phyloP scores from a whole-genome alignment of 2,797 vertebrate genomes.

The Lithobates pipiens region DNA sequence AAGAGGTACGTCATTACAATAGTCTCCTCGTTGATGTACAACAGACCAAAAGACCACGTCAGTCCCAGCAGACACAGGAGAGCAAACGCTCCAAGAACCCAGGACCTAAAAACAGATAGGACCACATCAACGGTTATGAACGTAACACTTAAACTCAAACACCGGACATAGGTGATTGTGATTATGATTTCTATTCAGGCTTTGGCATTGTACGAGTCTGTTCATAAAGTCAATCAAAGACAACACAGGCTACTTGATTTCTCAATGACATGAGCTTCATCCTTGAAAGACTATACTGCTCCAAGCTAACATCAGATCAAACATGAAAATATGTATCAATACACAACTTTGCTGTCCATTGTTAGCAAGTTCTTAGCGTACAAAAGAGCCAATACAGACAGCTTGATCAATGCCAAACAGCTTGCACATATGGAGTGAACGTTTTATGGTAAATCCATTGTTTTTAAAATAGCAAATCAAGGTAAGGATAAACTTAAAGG shows the following conservation, averaged over 20 bases:
- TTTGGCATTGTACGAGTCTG: neutral
- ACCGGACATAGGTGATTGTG: neutral
- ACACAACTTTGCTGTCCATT: neutral
- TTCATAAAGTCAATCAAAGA: neutral
- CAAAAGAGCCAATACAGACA: neutral
- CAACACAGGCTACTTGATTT: neutral
- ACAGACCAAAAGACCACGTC: conserved; percentile 96
- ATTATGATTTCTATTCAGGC: neutral
- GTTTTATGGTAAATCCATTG: no score
- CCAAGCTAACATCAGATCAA: neutral
- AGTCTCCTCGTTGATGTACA: conserved; percentile 94
- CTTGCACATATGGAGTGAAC: neutral
- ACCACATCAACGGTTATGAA: neutral
- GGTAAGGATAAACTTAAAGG: neutral
- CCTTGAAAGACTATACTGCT: neutral
- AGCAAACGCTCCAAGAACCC: conserved; percentile 96
- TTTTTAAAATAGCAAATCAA: no score
- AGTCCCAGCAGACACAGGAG: conserved; percentile 94
- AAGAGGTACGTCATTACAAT: conserved; percentile 98
- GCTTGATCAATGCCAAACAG: neutral
- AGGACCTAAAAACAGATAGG: conserved; percentile 85
- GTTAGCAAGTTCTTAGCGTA: neutral
- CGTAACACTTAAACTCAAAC: neutral
- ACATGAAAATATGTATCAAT: neutral
- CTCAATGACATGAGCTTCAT: neutral